Conservation (phyloP, 2,113 vertebrate genomes). For the Noctilio leporinus region DNA sequence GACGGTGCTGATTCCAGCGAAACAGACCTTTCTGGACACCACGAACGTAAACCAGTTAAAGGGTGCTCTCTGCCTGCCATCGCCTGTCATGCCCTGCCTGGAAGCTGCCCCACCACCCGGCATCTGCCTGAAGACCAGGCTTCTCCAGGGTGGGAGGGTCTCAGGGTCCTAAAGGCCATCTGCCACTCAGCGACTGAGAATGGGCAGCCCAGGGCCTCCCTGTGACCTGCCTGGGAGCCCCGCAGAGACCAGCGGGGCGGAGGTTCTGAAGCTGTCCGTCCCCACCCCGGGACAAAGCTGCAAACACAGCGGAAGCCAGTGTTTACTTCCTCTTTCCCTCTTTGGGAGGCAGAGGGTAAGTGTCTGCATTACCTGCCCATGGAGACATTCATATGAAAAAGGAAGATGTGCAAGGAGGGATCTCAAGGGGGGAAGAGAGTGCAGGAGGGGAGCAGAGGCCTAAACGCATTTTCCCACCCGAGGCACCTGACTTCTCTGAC, state of each 20-base stretch:
- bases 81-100: accelerated
- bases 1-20: background rate
- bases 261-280: background rate
- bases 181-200: accelerated
- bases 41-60: background rate
- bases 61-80: background rate
- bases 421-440: accelerated
- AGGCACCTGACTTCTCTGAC: background rate
- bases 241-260: too few relatives aligned
- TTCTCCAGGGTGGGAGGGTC: accelerated
- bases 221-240: too few relatives aligned
- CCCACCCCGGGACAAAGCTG: background rate
- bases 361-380: background rate
- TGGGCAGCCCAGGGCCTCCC: background rate
- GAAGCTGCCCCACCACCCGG: accelerated
- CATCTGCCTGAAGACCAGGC: background rate
- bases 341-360: background rate
- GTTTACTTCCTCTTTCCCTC: background rate
- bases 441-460: accelerated
- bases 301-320: accelerated
- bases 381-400: background rate
- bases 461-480: background rate
- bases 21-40: background rate
- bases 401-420: background rate
- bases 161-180: background rate